Conservation (phyloP, 1,140 invertebrate genomes). For the Drosophila burlai region DNA sequence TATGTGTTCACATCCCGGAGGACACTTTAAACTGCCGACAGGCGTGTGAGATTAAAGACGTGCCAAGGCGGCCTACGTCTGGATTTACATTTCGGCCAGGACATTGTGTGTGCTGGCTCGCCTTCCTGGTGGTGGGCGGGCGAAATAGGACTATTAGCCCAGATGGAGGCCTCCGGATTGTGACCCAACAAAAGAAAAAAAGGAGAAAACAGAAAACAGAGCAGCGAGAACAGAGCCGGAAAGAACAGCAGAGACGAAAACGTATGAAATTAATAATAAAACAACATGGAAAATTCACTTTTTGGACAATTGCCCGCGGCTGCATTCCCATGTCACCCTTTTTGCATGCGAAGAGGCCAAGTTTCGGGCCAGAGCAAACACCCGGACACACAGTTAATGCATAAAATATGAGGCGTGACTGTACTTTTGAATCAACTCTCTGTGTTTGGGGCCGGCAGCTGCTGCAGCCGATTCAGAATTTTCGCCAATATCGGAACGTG, state of each 20-base stretch:
- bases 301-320: slow-evolving; percentile 61
- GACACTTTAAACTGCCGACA: slow-evolving; percentile 77
- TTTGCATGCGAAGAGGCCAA: slow-evolving; percentile 40
- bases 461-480: slow-evolving; percentile 41
- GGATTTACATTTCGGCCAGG: slow-evolving; percentile 71
- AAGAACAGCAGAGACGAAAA: slow-evolving; percentile 24
- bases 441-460: slow-evolving; percentile 40
- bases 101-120: slow-evolving; percentile 7
- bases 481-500: slow-evolving; percentile 17
- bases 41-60: slow-evolving; percentile 71
- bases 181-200: slow-evolving; percentile 25
- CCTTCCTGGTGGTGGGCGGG: slow-evolving; percentile 12
- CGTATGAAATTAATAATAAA: slow-evolving; percentile 78
- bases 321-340: slow-evolving; percentile 60
- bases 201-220: slow-evolving; percentile 2
- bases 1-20: slow-evolving; percentile 44
- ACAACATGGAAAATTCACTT: slow-evolving; percentile 76
- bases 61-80: slow-evolving; percentile 23
- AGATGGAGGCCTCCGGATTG: slow-evolving; percentile 37
- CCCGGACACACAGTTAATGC: slow-evolving; percentile 63
- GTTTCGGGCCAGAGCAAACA: slow-evolving; percentile 35
- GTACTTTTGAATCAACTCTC: slow-evolving; percentile 26
- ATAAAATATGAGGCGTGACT: slow-evolving; percentile 69
- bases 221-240: background rate
- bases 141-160: slow-evolving; percentile 66